Percentiles rank a stretch among this genome's conserved stretches.
phyloP scores from a whole-genome alignment of 2,797 vertebrate species.

The Otolemur crassicaudatus region DNA sequence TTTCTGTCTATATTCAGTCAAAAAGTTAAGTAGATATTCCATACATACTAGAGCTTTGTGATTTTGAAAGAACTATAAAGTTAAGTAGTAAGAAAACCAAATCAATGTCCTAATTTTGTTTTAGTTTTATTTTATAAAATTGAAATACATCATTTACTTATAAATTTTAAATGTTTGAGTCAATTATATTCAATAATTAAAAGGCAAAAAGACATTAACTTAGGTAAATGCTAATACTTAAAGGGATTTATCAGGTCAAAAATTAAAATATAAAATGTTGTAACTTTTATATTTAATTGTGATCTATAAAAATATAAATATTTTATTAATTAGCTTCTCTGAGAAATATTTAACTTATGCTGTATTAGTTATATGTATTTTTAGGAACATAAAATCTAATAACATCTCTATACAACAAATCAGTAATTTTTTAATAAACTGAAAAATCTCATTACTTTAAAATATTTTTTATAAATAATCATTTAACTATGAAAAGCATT shows the following conservation, averaged over 20 bases:
- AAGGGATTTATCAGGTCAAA: neutral
- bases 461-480: neutral
- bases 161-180: neutral
- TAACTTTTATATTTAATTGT: neutral
- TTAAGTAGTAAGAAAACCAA: neutral
- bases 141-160: neutral
- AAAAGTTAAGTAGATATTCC: neutral
- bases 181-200: neutral
- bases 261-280: neutral
- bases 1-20: neutral
- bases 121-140: conserved; percentile 21
- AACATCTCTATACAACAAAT: neutral
- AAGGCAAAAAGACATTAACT: neutral
- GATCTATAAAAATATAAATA: neutral
- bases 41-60: neutral
- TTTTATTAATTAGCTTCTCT: neutral
- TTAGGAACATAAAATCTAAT: neutral
- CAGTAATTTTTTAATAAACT: neutral
- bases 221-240: neutral
- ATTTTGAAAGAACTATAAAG: neutral
- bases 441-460: neutral
- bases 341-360: neutral
- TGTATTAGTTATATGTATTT: neutral
- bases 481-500: neutral
- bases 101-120: neutral